Base-by-base conservation (phyloP, 92 coral and sea anemone species). In the Porites divaricata region DNA sequence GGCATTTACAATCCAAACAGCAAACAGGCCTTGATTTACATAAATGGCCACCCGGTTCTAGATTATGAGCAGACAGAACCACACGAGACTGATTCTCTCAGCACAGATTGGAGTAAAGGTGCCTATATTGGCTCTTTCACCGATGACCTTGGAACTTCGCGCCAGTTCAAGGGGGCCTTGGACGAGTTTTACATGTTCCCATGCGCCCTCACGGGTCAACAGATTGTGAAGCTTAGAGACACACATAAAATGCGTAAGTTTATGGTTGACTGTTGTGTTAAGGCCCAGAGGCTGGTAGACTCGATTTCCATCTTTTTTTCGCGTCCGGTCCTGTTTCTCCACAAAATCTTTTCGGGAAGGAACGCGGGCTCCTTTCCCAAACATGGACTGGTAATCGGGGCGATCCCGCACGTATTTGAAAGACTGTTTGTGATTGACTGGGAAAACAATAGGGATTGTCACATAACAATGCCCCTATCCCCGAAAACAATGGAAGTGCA, bases 121-220 rank as follows among this genome's bases (percentile, higher is more conserved):
- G 98, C 88, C 8, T 93, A 87, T 25, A 92, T 94, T n/a, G 98
- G 98, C 28, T 61, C 90, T 28, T 91, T 89, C 64, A 83, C 72
- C 63, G 87, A 82, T 52, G 81, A 88, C 57, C 81, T 89, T 72
- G 83, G 90, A n/a, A 67, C 87, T 10, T 74, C 79, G 24, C 85
- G 93, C 13, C 93, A 94, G 74, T 78, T 94, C 63, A 86, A 88
- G 78, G 98, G 98, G 64, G 92, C 95, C 21, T 75, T 94, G 83
- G 98, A 94, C 72, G 98, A 94, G 89, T 94, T 94, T 87, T 94
- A 94, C 48, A 92, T 94, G 59, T 94, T 94, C 92, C 98, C 98
- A 2, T 94, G 98, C 62, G 93, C 92, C 53, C 93, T 94, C 3
- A 41, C 91, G 25, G 86, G 88, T 8, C 71, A 67, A 0, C 88